Evolutionary conservation across 1,140 invertebrate species (phyloP), one percentile per base, ranked within the genome.

Genomic region (Saccostrea echinata): DNA sequence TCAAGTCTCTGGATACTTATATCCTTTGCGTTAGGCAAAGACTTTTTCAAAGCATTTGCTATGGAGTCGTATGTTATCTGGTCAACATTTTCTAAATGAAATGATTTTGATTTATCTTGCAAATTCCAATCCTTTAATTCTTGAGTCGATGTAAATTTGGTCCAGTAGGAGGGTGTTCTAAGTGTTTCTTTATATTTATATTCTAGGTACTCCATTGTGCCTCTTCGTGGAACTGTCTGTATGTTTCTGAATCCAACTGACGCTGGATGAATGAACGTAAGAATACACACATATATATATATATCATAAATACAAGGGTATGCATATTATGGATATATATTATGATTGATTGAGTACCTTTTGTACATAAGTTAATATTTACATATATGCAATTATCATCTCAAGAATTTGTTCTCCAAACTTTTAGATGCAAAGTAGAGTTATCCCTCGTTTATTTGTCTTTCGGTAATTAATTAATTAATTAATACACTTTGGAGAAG

Each of bases 1-100:
- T 91, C 91, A 12, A 91, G 27, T 52, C 91, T 71, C 53, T 91
- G 68, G 57, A 91, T 90, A 43, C 55, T 89, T 3, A 90, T 53
- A 30, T 90, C 89, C 12, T 86, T 61, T 76, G 71, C 51, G 83
- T 43, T 33, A 53, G 43, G 16, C 21, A 11, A 53, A 2, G 81
- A 83, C 4, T 27, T 80, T 27, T 53, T 76, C 24, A 87, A 76
- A 4, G 82, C 82, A 21, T 24, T n/a, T 16, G n/a, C 21, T 33
- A 87, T 87, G 3, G 35, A 84, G n/a, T 84, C 53, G 27, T 27
- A 84, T 18, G 61, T 71, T 52, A 12, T 51, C 21, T 43, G 8
- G 30, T 87, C 86, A 11, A 87, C 82, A 21, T n/a, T 3, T 68
- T 83, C 13, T 52, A 53, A 52, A 24, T 43, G 43, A 9, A 43